Conservation (phyloP, 1,140 invertebrate genomes). For the Nasonia giraulti region DNA sequence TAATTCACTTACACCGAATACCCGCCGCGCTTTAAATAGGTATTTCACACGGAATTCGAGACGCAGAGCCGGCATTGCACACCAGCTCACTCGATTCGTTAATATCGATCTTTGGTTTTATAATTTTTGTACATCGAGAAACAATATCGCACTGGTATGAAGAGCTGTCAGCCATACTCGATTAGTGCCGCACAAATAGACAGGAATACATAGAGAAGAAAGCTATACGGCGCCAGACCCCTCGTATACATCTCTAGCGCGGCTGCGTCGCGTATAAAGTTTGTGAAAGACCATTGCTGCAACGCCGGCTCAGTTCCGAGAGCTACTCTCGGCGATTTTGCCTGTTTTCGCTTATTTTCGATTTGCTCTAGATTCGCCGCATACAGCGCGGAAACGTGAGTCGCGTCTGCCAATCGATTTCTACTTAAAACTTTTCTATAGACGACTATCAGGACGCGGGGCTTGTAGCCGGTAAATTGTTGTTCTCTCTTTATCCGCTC, state of each 20-base stretch:
- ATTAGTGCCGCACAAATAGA: neutral
- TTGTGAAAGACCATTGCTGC: neutral
- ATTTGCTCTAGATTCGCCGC: neutral
- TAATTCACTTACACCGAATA: neutral
- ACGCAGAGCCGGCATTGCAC: too few relatives aligned
- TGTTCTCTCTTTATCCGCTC: neutral
- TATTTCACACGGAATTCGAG: neutral
- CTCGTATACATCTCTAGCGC: neutral
- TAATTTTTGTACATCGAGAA: neutral
- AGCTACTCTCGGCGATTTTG: conserved; percentile 19
- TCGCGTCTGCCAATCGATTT: conserved; percentile 22
- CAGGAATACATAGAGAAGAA: neutral
- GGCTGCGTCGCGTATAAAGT: neutral
- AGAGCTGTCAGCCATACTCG: too few relatives aligned
- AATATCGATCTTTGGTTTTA: neutral
- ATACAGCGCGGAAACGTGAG: neutral
- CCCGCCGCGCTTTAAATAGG: neutral
- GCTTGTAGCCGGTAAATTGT: conserved; percentile 12
- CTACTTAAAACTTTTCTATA: conserved; percentile 31
- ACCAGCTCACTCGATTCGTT: too few relatives aligned
- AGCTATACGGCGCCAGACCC: neutral
- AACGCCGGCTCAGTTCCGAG: neutral
- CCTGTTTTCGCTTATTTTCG: conserved; percentile 27
- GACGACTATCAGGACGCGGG: neutral
- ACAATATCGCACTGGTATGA: neutral